A percentile compares a stretch with the other conserved stretches of the same genome.
These are phyloP conservation scores for Megaceryle maxima DNA, from an alignment of 2,113 vertebrate species.

Conservation along the genomic window DNA sequence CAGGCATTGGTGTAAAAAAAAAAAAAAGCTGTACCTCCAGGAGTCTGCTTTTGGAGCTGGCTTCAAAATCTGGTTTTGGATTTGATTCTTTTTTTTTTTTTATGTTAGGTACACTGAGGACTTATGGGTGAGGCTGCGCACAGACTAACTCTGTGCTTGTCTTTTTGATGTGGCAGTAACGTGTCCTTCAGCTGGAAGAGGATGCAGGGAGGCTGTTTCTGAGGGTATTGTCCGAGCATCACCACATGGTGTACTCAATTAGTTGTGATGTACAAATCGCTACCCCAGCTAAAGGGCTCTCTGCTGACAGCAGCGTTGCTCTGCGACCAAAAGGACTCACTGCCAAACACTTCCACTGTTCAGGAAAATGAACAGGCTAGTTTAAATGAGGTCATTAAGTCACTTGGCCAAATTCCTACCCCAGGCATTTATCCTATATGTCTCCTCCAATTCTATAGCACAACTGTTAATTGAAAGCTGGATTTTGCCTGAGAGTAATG, in stretches of 20 bases:
- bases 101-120: not conserved
- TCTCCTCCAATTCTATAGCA: not conserved
- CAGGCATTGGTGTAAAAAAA: not conserved
- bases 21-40: not conserved
- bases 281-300: not conserved
- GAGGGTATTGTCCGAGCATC: not conserved
- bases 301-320: not conserved
- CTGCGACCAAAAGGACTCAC: not conserved
- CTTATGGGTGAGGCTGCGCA: not conserved
- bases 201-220: not conserved
- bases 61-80: not conserved
- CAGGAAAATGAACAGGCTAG: not conserved
- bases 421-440: slow-evolving; percentile 10
- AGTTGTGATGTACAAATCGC: not conserved
- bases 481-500: not conserved
- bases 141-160: not conserved
- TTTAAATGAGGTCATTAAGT: slow-evolving; percentile 25
- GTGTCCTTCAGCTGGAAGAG: not conserved
- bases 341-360: not conserved
- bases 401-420: slow-evolving; percentile 38
- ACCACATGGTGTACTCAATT: not conserved
- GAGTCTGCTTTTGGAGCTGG: not conserved
- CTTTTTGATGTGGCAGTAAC: not conserved
- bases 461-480: not conserved
- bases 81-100: not conserved